phyloP scores from a whole-genome alignment of 2,888 invertebrate genomes.

The Sisyra terminalis region DNA sequence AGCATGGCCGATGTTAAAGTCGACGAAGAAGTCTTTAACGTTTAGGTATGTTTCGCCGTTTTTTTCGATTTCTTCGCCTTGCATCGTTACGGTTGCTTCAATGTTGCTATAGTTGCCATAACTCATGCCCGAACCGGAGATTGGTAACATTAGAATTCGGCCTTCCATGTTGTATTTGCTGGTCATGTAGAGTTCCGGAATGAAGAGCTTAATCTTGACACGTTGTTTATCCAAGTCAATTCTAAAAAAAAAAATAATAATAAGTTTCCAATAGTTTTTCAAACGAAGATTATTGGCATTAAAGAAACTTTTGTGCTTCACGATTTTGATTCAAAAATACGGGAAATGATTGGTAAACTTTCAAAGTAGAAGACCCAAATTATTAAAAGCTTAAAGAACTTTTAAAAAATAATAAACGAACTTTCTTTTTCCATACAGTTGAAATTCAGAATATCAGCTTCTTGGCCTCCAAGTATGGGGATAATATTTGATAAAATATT shows the following conservation, averaged over 20 bases:
- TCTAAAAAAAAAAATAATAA: slow-evolving; percentile 32
- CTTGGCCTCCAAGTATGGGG: too few relatives aligned
- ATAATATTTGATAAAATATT: too few relatives aligned
- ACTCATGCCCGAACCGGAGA: slow-evolving; percentile 48
- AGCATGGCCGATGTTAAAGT: slow-evolving; percentile 48
- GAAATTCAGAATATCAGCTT: too few relatives aligned
- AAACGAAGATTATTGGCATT: too few relatives aligned
- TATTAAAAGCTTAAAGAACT: too few relatives aligned
- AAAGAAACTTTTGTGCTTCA: too few relatives aligned
- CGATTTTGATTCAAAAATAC: too few relatives aligned
- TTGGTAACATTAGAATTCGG: slow-evolving; percentile 55
- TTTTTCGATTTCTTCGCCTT: slow-evolving; percentile 35
- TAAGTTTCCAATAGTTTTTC: too few relatives aligned
- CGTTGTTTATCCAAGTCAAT: slow-evolving; percentile 36
- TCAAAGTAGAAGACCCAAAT: too few relatives aligned
- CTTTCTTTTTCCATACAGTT: too few relatives aligned
- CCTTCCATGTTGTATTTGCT: slow-evolving; percentile 51
- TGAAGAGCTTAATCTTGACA: slow-evolving; percentile 39
- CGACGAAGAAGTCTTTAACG: slow-evolving; percentile 44
- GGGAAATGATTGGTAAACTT: too few relatives aligned
- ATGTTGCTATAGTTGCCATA: slow-evolving; percentile 58
- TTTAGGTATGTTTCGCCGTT: slow-evolving; percentile 37
- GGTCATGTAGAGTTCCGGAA: slow-evolving; percentile 45
- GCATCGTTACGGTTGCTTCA: slow-evolving; percentile 40
- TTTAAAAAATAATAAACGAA: too few relatives aligned